These are phyloP conservation scores for Sceloporus undulatus DNA, from an alignment of 2,113 vertebrate species.

Conservation along the genomic window DNA sequence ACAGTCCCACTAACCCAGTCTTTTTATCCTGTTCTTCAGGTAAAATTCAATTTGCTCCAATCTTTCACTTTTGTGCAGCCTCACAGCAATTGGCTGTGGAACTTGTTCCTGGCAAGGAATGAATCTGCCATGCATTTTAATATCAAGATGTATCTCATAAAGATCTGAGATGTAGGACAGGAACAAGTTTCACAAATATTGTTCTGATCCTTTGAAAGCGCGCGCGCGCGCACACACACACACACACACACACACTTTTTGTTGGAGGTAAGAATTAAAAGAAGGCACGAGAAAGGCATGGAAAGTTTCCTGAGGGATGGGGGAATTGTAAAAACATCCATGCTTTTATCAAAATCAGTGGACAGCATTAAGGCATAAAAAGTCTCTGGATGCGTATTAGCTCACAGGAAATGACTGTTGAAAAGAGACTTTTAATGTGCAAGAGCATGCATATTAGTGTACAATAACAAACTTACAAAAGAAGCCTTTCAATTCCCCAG, in stretches of 20 bases:
- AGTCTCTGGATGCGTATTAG: not conserved
- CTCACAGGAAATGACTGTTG: not conserved
- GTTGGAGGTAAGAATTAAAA: not conserved
- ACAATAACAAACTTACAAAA: not conserved
- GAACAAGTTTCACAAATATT: not conserved
- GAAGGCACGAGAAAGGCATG: not conserved
- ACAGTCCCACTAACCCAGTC: too few species aligned
- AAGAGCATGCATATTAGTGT: not conserved
- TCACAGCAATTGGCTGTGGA: not conserved
- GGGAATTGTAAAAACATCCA: not conserved
- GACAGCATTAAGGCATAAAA: not conserved
- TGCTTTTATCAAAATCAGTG: not conserved
- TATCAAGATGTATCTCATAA: not conserved
- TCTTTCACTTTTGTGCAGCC: not conserved
- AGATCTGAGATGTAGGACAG: not conserved
- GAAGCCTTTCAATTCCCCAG: too few species aligned
- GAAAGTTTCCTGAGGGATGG: not conserved
- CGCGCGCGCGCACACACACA: too few species aligned
- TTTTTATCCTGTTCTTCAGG: not conserved
- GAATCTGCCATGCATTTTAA: not conserved
- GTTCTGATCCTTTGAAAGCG: not conserved
- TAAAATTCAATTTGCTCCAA: not conserved
- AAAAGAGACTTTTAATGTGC: not conserved
- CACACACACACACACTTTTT: not conserved
- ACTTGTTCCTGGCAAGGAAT: not conserved